phyloP scores from a whole-genome alignment of 2,113 vertebrate species.

The Thamnophis sirtalis region DNA sequence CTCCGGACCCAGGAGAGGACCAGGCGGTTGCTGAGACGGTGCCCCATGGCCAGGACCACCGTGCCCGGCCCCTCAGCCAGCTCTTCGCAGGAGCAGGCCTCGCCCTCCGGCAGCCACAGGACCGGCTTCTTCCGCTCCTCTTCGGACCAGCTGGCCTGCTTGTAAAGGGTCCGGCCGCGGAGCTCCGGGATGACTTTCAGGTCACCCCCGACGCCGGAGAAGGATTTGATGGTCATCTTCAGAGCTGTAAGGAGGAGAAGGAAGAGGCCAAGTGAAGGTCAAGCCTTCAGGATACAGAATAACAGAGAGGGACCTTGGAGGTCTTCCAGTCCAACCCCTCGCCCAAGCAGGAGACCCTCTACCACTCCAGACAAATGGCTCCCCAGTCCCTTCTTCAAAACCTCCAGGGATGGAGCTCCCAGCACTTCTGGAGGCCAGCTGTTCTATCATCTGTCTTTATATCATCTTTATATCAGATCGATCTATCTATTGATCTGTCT shows the following conservation, averaged over 20 bases:
- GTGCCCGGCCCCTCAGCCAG: constrained; percentile 48
- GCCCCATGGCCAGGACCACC: constrained; percentile 66
- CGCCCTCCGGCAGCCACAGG: constrained; percentile 71
- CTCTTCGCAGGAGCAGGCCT: constrained; percentile 65
- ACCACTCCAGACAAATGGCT: not conserved
- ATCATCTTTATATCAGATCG: no score
- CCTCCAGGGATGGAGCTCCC: no score
- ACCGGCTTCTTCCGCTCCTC: constrained; percentile 59
- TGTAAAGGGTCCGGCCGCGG: constrained; percentile 65
- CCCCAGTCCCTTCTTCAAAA: no score
- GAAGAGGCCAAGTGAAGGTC: not conserved
- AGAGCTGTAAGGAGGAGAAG: constrained; percentile 56
- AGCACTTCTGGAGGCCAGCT: no score
- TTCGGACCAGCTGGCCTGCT: constrained; percentile 56
- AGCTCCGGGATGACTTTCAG: constrained; percentile 66
- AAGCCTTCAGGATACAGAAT: not conserved
- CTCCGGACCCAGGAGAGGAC: constrained; percentile 67
- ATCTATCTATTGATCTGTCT: no score
- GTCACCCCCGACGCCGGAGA: constrained; percentile 62
- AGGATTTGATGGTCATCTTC: constrained; percentile 70
- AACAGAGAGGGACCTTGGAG: not conserved
- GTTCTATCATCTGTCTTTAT: no score
- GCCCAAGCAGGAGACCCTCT: not conserved
- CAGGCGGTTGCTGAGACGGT: constrained; percentile 62
- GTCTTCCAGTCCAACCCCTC: not conserved